Evolutionary conservation across 2,113 vertebrate species (phyloP).

Genomic region (Phycodurus eques): DNA sequence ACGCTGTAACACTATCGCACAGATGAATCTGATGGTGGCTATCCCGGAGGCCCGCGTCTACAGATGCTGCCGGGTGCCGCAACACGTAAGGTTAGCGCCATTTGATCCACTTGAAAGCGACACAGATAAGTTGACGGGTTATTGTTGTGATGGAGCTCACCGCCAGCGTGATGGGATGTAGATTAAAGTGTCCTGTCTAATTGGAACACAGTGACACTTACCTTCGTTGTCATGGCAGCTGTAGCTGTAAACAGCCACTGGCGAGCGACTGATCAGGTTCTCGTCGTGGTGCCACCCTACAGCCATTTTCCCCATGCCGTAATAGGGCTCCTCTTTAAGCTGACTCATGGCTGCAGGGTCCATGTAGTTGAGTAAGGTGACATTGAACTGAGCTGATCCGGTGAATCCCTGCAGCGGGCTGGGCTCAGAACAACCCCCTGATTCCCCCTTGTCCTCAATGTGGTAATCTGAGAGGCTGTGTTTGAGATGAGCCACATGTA

Average conservation of each 20-base stretch:
- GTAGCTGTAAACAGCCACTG: constrained; percentile 92
- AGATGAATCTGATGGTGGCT: constrained; percentile 65
- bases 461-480: constrained; percentile 58
- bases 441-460: constrained; percentile 50
- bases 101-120: constrained; percentile 57
- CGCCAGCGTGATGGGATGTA: background rate
- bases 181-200: constrained; percentile 8
- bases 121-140: constrained; percentile 54
- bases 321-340: constrained; percentile 94
- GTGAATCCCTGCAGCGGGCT: constrained; percentile 45
- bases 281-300: constrained; percentile 98
- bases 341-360: constrained; percentile 86
- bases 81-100: constrained; percentile 45
- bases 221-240: constrained; percentile 80
- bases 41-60: constrained; percentile 64
- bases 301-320: constrained; percentile 96
- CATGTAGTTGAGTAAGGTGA: constrained; percentile 97
- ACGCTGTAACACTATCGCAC: constrained; percentile 67
- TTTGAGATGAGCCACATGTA: constrained; percentile 52
- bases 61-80: constrained; percentile 46
- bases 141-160: constrained; percentile 18
- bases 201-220: constrained; percentile 34
- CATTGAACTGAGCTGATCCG: constrained; percentile 75
- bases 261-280: constrained; percentile 85
- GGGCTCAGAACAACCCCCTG: constrained; percentile 58